These are phyloP conservation scores for Carabus problematicus DNA, from an alignment of 2,888 invertebrate genomes.

Conservation along the genomic window DNA sequence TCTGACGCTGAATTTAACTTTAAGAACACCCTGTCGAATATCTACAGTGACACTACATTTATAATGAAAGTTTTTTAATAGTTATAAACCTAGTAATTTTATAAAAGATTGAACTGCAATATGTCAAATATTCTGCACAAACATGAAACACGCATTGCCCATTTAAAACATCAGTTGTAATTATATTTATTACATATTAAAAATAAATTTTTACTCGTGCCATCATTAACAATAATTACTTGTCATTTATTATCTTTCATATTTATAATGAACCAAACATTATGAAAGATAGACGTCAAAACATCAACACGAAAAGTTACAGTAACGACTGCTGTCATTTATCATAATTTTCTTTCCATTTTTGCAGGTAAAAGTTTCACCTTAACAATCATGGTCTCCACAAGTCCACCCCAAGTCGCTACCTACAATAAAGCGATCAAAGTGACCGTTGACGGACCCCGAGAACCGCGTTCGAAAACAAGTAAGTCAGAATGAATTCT, in stretches of 20 bases:
- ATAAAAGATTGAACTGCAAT: neutral
- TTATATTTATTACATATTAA: neutral
- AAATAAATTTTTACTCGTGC: slow-evolving; percentile 9
- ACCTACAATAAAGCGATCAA: slow-evolving; percentile 97
- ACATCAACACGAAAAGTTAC: too few species aligned
- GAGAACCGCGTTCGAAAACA: slow-evolving; percentile 94
- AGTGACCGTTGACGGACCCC: slow-evolving; percentile 96
- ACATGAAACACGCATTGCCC: slow-evolving; percentile 19
- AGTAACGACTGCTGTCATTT: neutral
- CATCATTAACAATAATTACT: neutral
- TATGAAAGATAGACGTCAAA: neutral
- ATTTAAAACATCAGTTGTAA: neutral
- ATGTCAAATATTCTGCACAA: neutral
- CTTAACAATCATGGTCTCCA: slow-evolving; percentile 92
- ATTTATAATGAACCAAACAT: too few species aligned
- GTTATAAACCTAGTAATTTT: neutral
- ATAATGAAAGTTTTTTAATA: neutral
- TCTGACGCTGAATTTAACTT: too few species aligned
- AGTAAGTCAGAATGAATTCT: slow-evolving; percentile 69
- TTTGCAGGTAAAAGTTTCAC: slow-evolving; percentile 96
- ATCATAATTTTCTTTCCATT: slow-evolving; percentile 44
- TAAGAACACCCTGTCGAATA: too few species aligned
- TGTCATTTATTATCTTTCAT: too few species aligned
- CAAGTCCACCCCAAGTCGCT: slow-evolving; percentile 94
- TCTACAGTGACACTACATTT: too few species aligned